Conservation (phyloP, 2,888 invertebrate species). For the Candidula unifasciata region DNA sequence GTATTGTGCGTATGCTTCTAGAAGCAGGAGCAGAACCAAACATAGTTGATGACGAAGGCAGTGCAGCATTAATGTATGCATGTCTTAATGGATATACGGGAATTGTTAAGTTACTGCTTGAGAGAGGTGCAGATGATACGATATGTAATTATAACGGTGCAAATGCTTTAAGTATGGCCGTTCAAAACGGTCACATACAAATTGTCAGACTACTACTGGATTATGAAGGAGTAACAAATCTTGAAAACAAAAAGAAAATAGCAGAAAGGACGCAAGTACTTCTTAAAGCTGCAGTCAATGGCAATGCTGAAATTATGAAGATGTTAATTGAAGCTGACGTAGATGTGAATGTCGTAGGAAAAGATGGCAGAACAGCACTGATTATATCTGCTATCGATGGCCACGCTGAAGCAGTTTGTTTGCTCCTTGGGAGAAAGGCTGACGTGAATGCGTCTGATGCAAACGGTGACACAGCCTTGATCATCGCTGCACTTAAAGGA, state of each 20-base stretch:
- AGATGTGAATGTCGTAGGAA: constrained; percentile 23
- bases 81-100: constrained; percentile 23
- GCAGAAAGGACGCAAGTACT: constrained; percentile 25
- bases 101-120: constrained; percentile 21
- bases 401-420: background rate
- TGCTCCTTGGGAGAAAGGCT: background rate
- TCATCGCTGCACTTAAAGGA: constrained; percentile 36
- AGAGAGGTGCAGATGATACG: constrained; percentile 12
- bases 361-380: constrained; percentile 11
- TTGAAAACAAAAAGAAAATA: constrained; percentile 19
- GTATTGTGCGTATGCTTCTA: constrained; percentile 17
- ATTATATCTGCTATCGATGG: constrained; percentile 5
- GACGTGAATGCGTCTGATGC: constrained; percentile 25
- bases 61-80: constrained; percentile 37
- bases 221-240: constrained; percentile 13
- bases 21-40: constrained; percentile 24
- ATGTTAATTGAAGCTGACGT: constrained; percentile 32
- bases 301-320: constrained; percentile 20
- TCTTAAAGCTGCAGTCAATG: constrained; percentile 4
- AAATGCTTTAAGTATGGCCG: constrained; percentile 39
- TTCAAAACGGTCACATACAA: constrained; percentile 22
- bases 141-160: constrained; percentile 1
- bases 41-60: constrained; percentile 26
- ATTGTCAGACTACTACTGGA: constrained; percentile 17
- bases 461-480: constrained; percentile 38